Conservation (phyloP, 1,140 invertebrate genomes). For the Heliothis virescens region DNA sequence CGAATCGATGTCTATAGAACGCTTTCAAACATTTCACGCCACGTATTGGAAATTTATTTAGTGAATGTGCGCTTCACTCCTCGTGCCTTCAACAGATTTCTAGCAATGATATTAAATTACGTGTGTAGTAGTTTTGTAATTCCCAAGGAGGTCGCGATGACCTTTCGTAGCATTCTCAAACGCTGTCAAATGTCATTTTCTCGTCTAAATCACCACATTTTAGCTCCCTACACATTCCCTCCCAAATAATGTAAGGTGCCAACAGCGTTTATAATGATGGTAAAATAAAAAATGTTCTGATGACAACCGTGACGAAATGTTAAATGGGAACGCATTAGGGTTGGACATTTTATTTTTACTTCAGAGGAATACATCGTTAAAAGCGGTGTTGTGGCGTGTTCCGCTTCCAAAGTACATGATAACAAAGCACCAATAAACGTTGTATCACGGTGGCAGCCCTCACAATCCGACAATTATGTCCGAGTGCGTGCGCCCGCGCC, state of each 20-base stretch:
- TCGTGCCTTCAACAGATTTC: slow-evolving; percentile 18
- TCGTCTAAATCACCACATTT: slow-evolving; percentile 11
- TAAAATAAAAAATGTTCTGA: slow-evolving; percentile 28
- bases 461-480: slow-evolving; percentile 44
- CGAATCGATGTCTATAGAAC: slow-evolving; percentile 28
- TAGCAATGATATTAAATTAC: slow-evolving; percentile 36
- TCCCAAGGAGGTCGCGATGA: slow-evolving; percentile 15
- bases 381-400: slow-evolving; percentile 5
- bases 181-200: slow-evolving; percentile 11
- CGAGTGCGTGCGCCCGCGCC: slow-evolving; percentile 26
- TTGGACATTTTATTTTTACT: slow-evolving; percentile 21
- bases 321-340: slow-evolving; percentile 34
- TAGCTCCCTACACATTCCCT: slow-evolving; percentile 6
- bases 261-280: slow-evolving; percentile 36
- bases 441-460: slow-evolving; percentile 37
- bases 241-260: slow-evolving; percentile 22
- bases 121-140: slow-evolving; percentile 27
- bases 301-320: slow-evolving; percentile 34
- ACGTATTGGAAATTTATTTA: slow-evolving; percentile 21
- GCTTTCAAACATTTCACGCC: slow-evolving; percentile 28
- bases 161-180: slow-evolving; percentile 32
- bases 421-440: slow-evolving; percentile 48
- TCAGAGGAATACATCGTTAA: background rate
- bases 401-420: slow-evolving; percentile 15
- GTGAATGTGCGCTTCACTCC: slow-evolving; percentile 15